Conservation (phyloP, 2,888 invertebrate species). For the Chymomyza amoena region DNA sequence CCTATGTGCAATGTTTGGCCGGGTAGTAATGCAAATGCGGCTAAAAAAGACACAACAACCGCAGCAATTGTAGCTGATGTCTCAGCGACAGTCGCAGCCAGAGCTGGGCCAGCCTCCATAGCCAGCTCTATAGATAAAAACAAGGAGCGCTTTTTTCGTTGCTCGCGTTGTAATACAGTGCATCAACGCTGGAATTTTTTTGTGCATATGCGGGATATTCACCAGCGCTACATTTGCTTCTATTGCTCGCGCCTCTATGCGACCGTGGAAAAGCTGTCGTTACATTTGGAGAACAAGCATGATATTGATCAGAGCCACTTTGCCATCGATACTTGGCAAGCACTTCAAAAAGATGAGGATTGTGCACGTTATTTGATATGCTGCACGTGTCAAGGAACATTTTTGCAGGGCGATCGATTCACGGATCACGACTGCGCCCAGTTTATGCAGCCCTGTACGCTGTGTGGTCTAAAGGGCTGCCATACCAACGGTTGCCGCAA, state of each 20-base stretch:
- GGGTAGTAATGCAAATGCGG: constrained; percentile 42
- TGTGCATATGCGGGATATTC: constrained; percentile 90
- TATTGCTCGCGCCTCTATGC: constrained; percentile 91
- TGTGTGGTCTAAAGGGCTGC: constrained; percentile 76
- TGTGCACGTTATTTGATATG: constrained; percentile 86
- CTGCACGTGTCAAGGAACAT: constrained; percentile 88
- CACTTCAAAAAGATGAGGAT: constrained; percentile 81
- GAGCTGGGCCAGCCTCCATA: constrained; percentile 51
- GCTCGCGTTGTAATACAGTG: constrained; percentile 90
- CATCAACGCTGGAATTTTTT: constrained; percentile 93
- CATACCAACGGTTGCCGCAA: constrained; percentile 77
- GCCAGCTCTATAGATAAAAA: constrained; percentile 51
- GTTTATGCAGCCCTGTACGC: constrained; percentile 74
- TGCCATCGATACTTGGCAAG: constrained; percentile 81
- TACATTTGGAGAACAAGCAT: constrained; percentile 89
- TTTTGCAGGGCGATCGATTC: constrained; percentile 87
- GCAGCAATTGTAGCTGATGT: constrained; percentile 54
- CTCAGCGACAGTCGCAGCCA: constrained; percentile 67
- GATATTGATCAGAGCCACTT: constrained; percentile 86
- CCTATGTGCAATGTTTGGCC: constrained; percentile 79
- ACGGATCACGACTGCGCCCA: constrained; percentile 85
- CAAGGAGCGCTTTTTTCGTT: constrained; percentile 85
- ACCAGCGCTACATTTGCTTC: constrained; percentile 89
- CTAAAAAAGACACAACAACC: neutral
- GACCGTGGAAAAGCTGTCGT: constrained; percentile 87